These are phyloP conservation scores for Lasioglossum oenotherae DNA, from an alignment of 2,888 invertebrate genomes.

Conservation along the genomic window DNA sequence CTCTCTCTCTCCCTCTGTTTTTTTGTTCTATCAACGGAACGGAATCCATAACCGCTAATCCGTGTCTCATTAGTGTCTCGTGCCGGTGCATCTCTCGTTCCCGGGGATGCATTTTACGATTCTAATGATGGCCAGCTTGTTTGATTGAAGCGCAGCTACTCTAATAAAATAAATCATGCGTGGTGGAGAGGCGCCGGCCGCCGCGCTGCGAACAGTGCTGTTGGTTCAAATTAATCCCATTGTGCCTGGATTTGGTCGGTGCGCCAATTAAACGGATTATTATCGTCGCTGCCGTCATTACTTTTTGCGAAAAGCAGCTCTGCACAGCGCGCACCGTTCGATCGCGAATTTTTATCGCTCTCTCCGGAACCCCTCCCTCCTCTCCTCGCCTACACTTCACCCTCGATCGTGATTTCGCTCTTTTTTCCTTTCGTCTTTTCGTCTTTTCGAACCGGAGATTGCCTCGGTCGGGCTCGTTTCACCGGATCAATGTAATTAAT, in stretches of 20 bases:
- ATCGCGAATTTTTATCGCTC: constrained; percentile 43
- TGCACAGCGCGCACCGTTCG: constrained; percentile 36
- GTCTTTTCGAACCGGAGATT: constrained; percentile 42
- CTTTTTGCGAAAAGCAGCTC: constrained; percentile 69
- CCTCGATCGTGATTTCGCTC: background rate
- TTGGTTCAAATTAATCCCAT: constrained; percentile 75
- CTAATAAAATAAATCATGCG: constrained; percentile 76
- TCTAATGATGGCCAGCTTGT: constrained; percentile 73
- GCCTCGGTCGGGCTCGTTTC: constrained; percentile 43
- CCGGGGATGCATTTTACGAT: constrained; percentile 68
- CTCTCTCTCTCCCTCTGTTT: background rate
- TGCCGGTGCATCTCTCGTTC: constrained; percentile 49
- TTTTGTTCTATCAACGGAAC: background rate
- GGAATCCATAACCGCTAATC: constrained; percentile 63
- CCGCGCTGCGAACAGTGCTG: constrained; percentile 70
- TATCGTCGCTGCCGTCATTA: constrained; percentile 74
- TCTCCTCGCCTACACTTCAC: background rate
- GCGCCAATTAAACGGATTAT: constrained; percentile 75
- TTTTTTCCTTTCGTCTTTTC: constrained; percentile 11
- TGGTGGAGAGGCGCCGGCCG: constrained; percentile 61
- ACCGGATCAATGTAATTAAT: constrained; percentile 55
- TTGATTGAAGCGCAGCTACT: constrained; percentile 70
- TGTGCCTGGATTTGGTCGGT: constrained; percentile 75
- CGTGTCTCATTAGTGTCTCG: constrained; percentile 69
- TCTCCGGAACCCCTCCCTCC: background rate